Conservation (phyloP, 1,140 invertebrate genomes). For the Leucophenga varia region DNA sequence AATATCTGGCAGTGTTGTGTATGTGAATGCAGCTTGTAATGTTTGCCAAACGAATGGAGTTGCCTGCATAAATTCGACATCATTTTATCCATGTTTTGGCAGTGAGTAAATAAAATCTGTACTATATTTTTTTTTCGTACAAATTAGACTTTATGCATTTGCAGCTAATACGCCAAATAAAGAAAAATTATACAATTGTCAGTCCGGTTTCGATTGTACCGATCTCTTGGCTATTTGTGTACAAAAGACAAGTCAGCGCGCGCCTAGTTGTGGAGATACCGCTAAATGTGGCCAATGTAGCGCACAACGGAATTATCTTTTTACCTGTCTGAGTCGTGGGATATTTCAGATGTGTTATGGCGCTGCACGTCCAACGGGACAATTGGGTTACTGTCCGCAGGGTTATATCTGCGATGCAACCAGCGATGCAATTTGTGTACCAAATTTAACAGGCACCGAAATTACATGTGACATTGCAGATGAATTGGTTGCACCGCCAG, state of each 20-base stretch:
- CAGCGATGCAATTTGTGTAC: conserved; percentile 35
- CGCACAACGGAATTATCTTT: conserved; percentile 39
- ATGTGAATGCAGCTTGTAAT: conserved; percentile 25
- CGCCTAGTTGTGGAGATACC: conserved; percentile 38
- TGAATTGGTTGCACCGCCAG: conserved; percentile 24
- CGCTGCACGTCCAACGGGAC: conserved; percentile 30
- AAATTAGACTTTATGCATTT: background rate
- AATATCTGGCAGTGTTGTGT: no score
- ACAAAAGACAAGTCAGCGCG: conserved; percentile 36
- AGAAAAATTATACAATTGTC: conserved; percentile 35
- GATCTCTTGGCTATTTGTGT: conserved; percentile 37
- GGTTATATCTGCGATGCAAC: conserved; percentile 39
- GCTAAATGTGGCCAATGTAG: conserved; percentile 42
- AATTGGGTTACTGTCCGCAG: conserved; percentile 33
- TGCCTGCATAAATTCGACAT: conserved; percentile 48
- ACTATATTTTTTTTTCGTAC: background rate
- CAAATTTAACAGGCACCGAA: background rate
- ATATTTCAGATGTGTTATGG: conserved; percentile 52
- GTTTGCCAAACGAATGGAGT: conserved; percentile 42
- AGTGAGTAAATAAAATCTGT: conserved; percentile 17
- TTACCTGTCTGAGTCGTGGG: conserved; percentile 39
- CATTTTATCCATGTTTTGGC: conserved; percentile 48
- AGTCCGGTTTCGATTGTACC: conserved; percentile 41
- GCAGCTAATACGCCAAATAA: conserved; percentile 13
- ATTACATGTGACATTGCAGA: conserved; percentile 40